Evolutionary conservation across 1,140 invertebrate species (phyloP).

Genomic region (Drosophila subobscura): DNA sequence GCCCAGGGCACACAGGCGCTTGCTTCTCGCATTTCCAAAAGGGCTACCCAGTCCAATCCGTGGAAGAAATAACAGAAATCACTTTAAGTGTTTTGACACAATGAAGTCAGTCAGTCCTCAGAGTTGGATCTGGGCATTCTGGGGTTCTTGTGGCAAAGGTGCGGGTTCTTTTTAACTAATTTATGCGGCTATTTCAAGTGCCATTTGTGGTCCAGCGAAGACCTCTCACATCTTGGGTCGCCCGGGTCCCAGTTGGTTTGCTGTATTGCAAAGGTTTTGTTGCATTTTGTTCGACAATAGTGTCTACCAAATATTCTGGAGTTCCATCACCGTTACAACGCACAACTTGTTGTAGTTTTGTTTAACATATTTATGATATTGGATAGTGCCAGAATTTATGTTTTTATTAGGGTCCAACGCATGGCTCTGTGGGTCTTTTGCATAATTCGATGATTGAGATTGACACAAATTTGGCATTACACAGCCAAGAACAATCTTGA

Average conservation of each 20-base stretch:
- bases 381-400: conserved; percentile 52
- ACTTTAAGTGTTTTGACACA: conserved; percentile 75
- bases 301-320: conserved; percentile 29
- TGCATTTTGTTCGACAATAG: conserved; percentile 67
- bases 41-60: not conserved
- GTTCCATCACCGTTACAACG: conserved; percentile 42
- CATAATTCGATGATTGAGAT: conserved; percentile 53
- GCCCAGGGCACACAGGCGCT: conserved; percentile 37
- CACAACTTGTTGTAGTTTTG: conserved; percentile 69
- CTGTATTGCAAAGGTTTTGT: conserved; percentile 68
- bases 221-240: conserved; percentile 39
- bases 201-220: conserved; percentile 65
- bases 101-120: conserved; percentile 67
- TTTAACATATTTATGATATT: conserved; percentile 72
- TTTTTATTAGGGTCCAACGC: conserved; percentile 59
- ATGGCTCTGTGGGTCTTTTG: conserved; percentile 60
- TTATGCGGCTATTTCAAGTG: conserved; percentile 74
- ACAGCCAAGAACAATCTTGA: conserved; percentile 20
- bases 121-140: not conserved
- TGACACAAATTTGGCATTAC: conserved; percentile 46
- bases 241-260: conserved; percentile 1
- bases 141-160: conserved; percentile 17
- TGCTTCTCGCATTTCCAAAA: conserved; percentile 53
- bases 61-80: conserved; percentile 53
- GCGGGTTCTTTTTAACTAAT: conserved; percentile 70